Evolutionary conservation across 2,113 vertebrate genomes (phyloP).

Genomic region (Phrynosoma platyrhinos): DNA sequence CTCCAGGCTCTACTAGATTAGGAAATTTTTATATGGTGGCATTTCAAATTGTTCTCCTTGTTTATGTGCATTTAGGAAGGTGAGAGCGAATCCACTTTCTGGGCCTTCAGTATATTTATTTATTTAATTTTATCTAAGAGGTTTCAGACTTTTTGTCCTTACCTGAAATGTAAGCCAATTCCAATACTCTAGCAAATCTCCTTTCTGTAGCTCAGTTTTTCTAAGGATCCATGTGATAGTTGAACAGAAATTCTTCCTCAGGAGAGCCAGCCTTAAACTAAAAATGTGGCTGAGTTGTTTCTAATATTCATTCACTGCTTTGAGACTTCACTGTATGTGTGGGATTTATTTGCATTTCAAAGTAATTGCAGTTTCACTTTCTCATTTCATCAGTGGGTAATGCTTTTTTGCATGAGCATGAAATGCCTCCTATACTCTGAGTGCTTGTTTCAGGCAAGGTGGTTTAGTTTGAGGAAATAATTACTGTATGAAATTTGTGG

Average conservation of each 20-base stretch:
- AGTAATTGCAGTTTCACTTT: slow-evolving; percentile 10
- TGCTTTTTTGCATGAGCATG: background rate
- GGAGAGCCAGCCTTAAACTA: slow-evolving; percentile 2
- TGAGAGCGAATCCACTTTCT: background rate
- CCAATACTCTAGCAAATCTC: background rate
- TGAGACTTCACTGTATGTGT: slow-evolving; percentile 19
- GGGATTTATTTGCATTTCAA: slow-evolving; percentile 31
- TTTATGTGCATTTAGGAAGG: background rate
- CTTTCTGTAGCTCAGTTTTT: background rate
- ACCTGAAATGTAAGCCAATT: background rate
- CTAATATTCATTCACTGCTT: background rate
- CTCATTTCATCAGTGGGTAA: slow-evolving; percentile 8
- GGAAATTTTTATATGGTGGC: background rate
- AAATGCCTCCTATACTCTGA: background rate
- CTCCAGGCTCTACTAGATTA: background rate
- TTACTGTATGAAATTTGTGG: background rate
- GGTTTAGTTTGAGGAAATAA: slow-evolving; percentile 14
- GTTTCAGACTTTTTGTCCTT: background rate
- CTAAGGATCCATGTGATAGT: background rate
- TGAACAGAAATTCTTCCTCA: background rate
- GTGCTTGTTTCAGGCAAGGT: slow-evolving; percentile 10
- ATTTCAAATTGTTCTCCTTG: background rate
- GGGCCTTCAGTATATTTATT: background rate
- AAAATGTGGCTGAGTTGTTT: background rate
- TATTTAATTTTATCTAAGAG: background rate